Conservation (phyloP, 2,113 vertebrate genomes). For the Phrynocephalus versicolor region DNA sequence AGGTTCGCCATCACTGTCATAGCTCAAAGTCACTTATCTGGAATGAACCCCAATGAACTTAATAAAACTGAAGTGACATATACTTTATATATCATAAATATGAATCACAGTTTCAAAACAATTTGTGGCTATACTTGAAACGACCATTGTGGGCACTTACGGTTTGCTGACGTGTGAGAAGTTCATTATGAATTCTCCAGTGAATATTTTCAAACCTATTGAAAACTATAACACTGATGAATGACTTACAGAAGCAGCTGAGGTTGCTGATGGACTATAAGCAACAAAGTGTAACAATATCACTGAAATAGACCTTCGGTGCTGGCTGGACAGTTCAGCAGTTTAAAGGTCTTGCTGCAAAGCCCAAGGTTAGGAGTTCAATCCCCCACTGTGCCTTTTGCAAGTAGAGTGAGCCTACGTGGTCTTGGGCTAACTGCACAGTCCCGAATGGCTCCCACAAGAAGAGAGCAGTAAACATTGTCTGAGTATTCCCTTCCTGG, state of each 20-base stretch:
- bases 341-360: too few relatives aligned
- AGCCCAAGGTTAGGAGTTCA: too few relatives aligned
- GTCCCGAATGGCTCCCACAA: too few relatives aligned
- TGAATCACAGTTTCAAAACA: too few relatives aligned
- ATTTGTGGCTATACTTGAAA: conserved; percentile 15
- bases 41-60: background rate
- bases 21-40: background rate
- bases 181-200: conserved; percentile 15
- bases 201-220: conserved; percentile 9
- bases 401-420: too few relatives aligned
- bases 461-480: too few relatives aligned
- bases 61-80: background rate
- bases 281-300: conserved; percentile 1
- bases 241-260: background rate
- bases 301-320: background rate
- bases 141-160: background rate
- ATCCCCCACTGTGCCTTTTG: too few relatives aligned
- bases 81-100: too few relatives aligned
- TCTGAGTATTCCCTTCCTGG: too few relatives aligned
- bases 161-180: background rate
- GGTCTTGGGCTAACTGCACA: too few relatives aligned
- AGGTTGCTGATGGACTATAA: conserved; percentile 4
- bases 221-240: conserved; percentile 18
- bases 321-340: too few relatives aligned
- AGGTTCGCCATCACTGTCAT: too few relatives aligned